Evolutionary conservation across 2,888 invertebrate species (phyloP), one percentile per base, ranked within the genome.

Genomic region (Rhodophaea formosa): DNA sequence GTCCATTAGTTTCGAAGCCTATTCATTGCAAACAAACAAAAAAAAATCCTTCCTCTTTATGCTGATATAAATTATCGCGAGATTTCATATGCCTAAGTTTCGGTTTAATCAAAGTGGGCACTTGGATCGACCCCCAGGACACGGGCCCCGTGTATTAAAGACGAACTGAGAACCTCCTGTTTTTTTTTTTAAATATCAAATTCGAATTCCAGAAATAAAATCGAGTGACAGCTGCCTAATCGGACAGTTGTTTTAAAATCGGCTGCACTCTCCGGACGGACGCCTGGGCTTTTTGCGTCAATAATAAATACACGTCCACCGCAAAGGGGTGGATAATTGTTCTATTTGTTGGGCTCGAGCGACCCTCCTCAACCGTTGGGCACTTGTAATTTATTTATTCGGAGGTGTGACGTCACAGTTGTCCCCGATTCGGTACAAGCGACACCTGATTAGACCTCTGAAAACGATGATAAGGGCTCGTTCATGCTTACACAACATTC

Each of bases 321-420:
- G 69, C 82, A 80, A 76, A 77, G 78, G 84, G 79, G 72, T 73
- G 79, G 81, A 82, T 87, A 87, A 88, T 88, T 88, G 87, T 86
- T 84, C 82, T 82, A 84, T 87, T 85, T 86, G 82, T 79, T 76
- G 75, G 72, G 68, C 59, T 49, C 56, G 29, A 49, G 35, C 45
- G 54, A 56, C 56, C 56, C 56, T 56, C 35, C 43, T 56, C 56
- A 56, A 56, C 71, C 77, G 77, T 78, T 75, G 70, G 72, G 63
- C 70, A 74, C 74, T 71, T 56, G 62, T 80, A 73, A 82, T 83
- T 86, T 87, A 86, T 86, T 82, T 82, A 84, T 80, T 78, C 68
- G 67, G 71, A 72, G 68, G 70, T 68, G 75, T 73, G 66, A 69
- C 64, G 66, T 63, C 68, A 68, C 45, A 45, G 60, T 57, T 56